Evolutionary conservation across 2,888 invertebrate genomes (phyloP).

Genomic region (Drosophila ezoana): DNA sequence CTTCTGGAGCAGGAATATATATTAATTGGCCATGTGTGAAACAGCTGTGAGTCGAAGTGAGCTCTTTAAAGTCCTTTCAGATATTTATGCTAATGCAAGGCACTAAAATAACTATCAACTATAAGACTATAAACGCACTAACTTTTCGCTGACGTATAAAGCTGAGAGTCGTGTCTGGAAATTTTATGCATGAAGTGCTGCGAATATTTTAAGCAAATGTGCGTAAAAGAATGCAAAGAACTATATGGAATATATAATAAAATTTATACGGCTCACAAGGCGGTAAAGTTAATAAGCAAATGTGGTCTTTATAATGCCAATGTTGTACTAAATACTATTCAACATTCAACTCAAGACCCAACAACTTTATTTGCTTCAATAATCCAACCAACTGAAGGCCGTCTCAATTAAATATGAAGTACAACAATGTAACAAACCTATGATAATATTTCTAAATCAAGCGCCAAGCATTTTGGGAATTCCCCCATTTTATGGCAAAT

Average conservation of each 20-base stretch:
- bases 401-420: neutral
- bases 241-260: neutral
- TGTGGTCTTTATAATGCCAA: no score
- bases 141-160: slow-evolving; percentile 3
- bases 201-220: neutral
- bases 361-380: neutral
- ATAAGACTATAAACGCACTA: neutral
- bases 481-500: slow-evolving; percentile 9
- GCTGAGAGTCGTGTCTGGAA: neutral
- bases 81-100: slow-evolving; percentile 13
- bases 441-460: slow-evolving; percentile 17
- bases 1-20: slow-evolving; percentile 21
- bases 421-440: slow-evolving; percentile 4
- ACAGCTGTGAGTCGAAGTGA: slow-evolving; percentile 3
- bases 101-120: slow-evolving; percentile 6
- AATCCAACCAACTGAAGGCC: neutral
- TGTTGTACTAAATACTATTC: no score
- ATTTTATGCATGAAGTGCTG: slow-evolving; percentile 13
- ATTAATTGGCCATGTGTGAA: slow-evolving; percentile 44
- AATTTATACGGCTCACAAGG: neutral
- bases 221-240: neutral
- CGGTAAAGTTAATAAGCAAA: no score
- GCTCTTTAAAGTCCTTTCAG: slow-evolving; percentile 3
- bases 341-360: no score
- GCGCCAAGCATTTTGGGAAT: neutral